Conservation (phyloP, 2,113 vertebrate species). For the Choloepus hoffmanni region DNA sequence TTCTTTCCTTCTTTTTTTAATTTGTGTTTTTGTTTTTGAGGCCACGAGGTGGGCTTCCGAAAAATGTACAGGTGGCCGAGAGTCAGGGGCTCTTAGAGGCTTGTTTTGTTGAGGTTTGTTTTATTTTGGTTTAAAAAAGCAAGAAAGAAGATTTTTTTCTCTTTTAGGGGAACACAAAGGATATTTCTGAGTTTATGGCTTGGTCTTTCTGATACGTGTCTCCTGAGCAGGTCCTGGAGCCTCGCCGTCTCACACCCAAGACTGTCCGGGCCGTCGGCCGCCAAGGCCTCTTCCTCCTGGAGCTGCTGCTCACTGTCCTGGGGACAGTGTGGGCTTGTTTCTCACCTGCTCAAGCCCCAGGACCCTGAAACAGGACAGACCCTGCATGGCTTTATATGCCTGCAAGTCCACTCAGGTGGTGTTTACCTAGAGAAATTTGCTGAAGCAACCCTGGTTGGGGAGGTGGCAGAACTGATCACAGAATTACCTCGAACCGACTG, state of each 20-base stretch:
- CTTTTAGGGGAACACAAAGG: background rate
- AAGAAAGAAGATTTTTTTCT: background rate
- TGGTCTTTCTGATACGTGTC: background rate
- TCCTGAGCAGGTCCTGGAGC: background rate
- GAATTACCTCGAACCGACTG: accelerated
- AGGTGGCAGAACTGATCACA: background rate
- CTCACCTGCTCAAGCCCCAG: background rate
- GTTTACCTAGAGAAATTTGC: background rate
- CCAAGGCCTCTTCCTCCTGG: accelerated
- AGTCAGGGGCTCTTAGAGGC: background rate
- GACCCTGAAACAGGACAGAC: background rate
- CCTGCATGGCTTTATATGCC: background rate
- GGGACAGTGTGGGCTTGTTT: background rate
- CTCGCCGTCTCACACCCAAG: background rate
- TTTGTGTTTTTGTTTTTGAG: background rate
- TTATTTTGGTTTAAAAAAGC: background rate
- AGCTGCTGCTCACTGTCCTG: background rate
- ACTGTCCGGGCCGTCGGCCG: background rate
- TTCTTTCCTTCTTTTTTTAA: background rate
- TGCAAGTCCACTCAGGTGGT: too few relatives aligned
- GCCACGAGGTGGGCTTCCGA: background rate
- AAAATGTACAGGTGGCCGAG: background rate
- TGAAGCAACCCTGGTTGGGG: background rate
- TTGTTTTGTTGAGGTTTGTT: background rate
- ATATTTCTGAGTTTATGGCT: background rate